phyloP scores from a whole-genome alignment of 2,888 invertebrate genomes.

The Neria commutata region DNA sequence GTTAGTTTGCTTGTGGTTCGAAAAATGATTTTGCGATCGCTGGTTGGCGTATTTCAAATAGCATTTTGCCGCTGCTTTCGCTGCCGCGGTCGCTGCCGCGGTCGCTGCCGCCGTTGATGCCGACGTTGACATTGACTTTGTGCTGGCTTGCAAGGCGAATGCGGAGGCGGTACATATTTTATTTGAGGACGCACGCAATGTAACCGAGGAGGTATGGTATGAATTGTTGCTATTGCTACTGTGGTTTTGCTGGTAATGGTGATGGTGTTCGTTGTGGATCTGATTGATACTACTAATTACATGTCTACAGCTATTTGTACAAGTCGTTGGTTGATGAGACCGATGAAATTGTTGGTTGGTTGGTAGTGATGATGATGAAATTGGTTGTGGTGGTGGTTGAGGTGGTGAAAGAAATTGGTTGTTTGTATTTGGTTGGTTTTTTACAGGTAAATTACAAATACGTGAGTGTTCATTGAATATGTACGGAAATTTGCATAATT shows the following conservation, averaged over 20 bases:
- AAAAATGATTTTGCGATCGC: conserved; percentile 24
- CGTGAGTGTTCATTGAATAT: conserved; percentile 32
- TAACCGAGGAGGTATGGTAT: conserved; percentile 35
- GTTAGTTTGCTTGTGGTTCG: conserved; percentile 30
- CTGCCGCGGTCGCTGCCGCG: conserved; percentile 34
- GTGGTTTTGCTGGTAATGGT: conserved; percentile 31
- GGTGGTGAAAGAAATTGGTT: conserved; percentile 15
- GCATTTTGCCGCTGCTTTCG: conserved; percentile 32
- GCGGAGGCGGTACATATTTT: no score
- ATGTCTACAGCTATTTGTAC: conserved; percentile 46
- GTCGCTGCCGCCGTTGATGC: conserved; percentile 5
- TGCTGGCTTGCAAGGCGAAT: background rate
- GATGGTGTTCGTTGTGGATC: conserved; percentile 33
- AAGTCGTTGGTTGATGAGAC: conserved; percentile 23
- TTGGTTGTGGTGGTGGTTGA: conserved; percentile 11
- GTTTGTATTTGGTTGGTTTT: conserved; percentile 22
- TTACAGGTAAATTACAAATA: conserved; percentile 42
- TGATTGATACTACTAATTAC: conserved; percentile 55
- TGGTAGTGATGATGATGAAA: conserved; percentile 25
- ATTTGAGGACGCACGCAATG: background rate
- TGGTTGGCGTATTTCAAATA: conserved; percentile 37
- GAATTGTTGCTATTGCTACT: conserved; percentile 34
- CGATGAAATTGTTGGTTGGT: no score
- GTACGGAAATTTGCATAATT: conserved; percentile 20
- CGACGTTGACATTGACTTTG: background rate